Conservation (phyloP, 2,797 vertebrate species). For the Poeciliopsis turneri region DNA sequence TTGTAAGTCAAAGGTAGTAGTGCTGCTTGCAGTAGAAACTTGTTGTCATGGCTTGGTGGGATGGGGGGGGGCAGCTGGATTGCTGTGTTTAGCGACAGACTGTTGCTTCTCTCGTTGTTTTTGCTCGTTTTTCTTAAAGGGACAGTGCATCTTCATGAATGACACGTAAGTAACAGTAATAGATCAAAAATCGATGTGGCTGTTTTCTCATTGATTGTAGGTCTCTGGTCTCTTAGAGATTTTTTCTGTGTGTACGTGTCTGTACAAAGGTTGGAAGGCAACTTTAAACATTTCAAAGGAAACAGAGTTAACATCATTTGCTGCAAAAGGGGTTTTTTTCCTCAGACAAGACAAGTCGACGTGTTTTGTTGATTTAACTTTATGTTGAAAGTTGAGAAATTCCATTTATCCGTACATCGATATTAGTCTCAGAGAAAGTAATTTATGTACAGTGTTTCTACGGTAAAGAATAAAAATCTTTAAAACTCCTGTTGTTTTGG, state of each 20-base stretch:
- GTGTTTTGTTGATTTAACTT: conserved; percentile 89
- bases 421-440: conserved; percentile 99
- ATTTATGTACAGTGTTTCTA: conserved; percentile 99
- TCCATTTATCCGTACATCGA: conserved; percentile 98
- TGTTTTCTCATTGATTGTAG: conserved; percentile 74
- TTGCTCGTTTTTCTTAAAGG: conserved; percentile 68
- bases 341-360: conserved; percentile 82
- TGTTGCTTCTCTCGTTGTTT: conserved; percentile 68
- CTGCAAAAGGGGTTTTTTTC: conserved; percentile 66
- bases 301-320: conserved; percentile 82
- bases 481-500: conserved; percentile 79
- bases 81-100: conserved; percentile 64
- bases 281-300: conserved; percentile 62
- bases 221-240: conserved; percentile 67
- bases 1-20: conserved; percentile 79
- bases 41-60: conserved; percentile 68
- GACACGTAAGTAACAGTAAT: conserved; percentile 70
- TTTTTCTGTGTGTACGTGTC: conserved; percentile 67
- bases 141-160: conserved; percentile 65
- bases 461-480: conserved; percentile 93
- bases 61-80: conserved; percentile 30
- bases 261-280: conserved; percentile 57
- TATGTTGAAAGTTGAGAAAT: conserved; percentile 82
- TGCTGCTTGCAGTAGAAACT: conserved; percentile 85
- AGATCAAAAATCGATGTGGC: conserved; percentile 68